Base-by-base conservation (phyloP, 2,113 vertebrate genomes). In the Notiomystis cincta region DNA sequence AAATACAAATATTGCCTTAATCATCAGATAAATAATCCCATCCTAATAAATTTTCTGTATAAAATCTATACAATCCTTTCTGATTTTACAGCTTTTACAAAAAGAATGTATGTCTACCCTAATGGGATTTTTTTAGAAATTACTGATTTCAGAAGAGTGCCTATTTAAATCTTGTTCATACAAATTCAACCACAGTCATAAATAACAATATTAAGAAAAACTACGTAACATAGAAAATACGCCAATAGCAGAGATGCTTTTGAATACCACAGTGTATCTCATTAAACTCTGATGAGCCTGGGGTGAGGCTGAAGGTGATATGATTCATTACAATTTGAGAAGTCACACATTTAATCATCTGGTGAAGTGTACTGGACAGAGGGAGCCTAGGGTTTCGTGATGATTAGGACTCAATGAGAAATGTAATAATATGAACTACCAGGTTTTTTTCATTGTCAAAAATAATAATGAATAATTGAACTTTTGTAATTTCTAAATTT, bases 61-160 rank as follows among this genome's bases (percentile, higher is more conserved):
- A 54, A 76, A 60, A 47, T n/a, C 15, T 4, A 9, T 35, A 25
- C 3, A 62, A 11, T 42, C 4, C 7, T 42, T 54, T 40, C 24
- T 54, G 42, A 7, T n/a, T n/a, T n/a, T n/a, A n/a, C 11, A 69
- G 19, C 28, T 79, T 60, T 78, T 73, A 35, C 31, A 25, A n/a
- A 71, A 73, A 48, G 7, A 14, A 44, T 0, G 0, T 65, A 9
- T 40, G 4, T 31, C 31, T 45, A 40, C 8, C 11, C 8, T 40
- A 18, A 15, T 11, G 2, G 2, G 4, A 38, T 67, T 54, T 83
- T 71, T 72, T 71, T 12, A 79, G 16, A 82, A 82, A 62, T 61
- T 33, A 65, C 19, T 58, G 14, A 24, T 75, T 75, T 91, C 56
- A 71, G n/a, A 61, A 84, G 16, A 33, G 11, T 47, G 1, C 2